These are phyloP conservation scores for Halichoeres trimaculatus DNA, from an alignment of 2,113 vertebrate species.

Conservation along the genomic window DNA sequence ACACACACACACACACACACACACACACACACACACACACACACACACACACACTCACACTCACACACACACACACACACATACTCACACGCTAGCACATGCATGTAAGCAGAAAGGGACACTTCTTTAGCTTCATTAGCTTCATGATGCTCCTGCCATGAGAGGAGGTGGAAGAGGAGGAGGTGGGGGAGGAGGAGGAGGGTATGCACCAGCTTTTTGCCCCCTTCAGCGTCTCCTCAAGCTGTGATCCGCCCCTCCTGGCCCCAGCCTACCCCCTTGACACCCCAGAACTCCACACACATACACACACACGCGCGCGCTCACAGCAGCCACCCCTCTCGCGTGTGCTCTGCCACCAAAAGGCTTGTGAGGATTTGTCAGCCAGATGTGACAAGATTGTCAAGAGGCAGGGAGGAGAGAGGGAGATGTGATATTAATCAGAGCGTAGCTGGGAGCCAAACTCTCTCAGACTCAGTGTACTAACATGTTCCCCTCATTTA, in stretches of 20 bases:
- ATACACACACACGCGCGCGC: constrained; percentile 30
- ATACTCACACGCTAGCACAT: not conserved
- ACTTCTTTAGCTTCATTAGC: constrained; percentile 88
- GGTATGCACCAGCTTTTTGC: constrained; percentile 80
- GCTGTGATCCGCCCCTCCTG: constrained; percentile 73
- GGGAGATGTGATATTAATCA: constrained; percentile 93
- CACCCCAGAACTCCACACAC: constrained; percentile 15
- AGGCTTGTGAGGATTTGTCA: constrained; percentile 91
- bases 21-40: not conserved
- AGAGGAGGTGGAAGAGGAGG: not conserved
- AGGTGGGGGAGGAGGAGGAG: not conserved
- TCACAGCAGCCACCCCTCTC: constrained; percentile 13
- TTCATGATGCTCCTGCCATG: constrained; percentile 85
- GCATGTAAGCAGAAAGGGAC: not conserved
- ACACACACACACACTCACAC: constrained; percentile 6
- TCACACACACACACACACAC: constrained; percentile 12
- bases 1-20: constrained; percentile 7
- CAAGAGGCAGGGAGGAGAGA: constrained; percentile 85
- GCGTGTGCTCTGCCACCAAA: constrained; percentile 78
- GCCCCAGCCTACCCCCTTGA: constrained; percentile 19
- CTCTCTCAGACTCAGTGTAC: constrained; percentile 90
- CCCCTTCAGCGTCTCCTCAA: constrained; percentile 83
- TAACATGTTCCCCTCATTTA: constrained; percentile 92
- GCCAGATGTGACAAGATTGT: constrained; percentile 94
- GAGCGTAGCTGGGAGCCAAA: constrained; percentile 91